These are phyloP conservation scores for Melipona beecheii DNA, from an alignment of 2,888 invertebrate species.

Conservation along the genomic window DNA sequence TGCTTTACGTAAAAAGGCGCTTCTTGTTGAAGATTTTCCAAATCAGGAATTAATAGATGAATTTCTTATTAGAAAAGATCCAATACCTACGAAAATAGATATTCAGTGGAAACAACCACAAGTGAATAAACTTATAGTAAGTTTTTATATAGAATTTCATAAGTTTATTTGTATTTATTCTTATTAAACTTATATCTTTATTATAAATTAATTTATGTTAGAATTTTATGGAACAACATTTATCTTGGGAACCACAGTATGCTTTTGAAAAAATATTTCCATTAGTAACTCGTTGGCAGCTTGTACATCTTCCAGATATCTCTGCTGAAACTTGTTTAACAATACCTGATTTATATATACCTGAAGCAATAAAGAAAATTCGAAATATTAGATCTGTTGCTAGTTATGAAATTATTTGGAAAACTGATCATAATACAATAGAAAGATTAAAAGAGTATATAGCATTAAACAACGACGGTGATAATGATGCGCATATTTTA, in stretches of 20 bases:
- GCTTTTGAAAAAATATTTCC: conserved; percentile 92
- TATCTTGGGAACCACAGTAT: conserved; percentile 91
- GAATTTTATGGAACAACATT: conserved; percentile 88
- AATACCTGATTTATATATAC: conserved; percentile 81
- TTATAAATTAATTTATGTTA: conserved; percentile 74
- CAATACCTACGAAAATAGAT: conserved; percentile 85
- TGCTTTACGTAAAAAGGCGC: conserved; percentile 88
- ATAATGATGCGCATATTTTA: conserved; percentile 37
- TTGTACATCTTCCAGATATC: conserved; percentile 84
- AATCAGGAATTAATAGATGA: conserved; percentile 90
- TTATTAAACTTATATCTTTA: neutral
- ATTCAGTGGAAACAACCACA: conserved; percentile 89
- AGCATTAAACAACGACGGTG: conserved; percentile 63
- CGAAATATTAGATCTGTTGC: conserved; percentile 86
- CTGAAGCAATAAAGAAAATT: conserved; percentile 86
- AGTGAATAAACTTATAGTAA: conserved; percentile 89
- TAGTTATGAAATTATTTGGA: conserved; percentile 91
- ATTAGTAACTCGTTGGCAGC: conserved; percentile 91
- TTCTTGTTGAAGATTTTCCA: conserved; percentile 88
- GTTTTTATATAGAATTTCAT: conserved; percentile 61
- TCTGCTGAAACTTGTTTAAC: conserved; percentile 62
- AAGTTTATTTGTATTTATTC: conserved; percentile 6
- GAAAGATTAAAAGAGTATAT: conserved; percentile 85
- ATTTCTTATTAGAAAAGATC: conserved; percentile 87
- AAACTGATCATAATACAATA: conserved; percentile 86